A percentile compares a stretch with the other conserved stretches of the same genome.
Conservation (phyloP, 2,888 invertebrate species). For the Cylindroiulus punctatus region DNA sequence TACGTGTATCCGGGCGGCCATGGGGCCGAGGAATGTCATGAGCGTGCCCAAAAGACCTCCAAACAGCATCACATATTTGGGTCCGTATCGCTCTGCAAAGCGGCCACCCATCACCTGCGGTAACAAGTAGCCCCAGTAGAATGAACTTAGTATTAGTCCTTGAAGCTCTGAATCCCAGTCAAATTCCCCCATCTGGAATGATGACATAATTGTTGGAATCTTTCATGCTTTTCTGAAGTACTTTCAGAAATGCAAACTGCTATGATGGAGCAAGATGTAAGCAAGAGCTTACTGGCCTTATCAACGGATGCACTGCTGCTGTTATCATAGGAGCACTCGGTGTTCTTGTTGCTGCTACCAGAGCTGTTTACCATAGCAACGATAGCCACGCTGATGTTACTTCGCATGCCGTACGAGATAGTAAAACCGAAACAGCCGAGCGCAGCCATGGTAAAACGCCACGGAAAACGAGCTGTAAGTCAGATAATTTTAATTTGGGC, state of each 20-base stretch:
- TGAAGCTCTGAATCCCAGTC: slow-evolving; percentile 63
- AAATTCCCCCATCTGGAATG: slow-evolving; percentile 53
- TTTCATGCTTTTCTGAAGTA: neutral
- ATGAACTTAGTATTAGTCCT: slow-evolving; percentile 83
- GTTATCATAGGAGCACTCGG: neutral
- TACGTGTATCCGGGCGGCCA: slow-evolving; percentile 79
- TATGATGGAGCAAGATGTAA: neutral
- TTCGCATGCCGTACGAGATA: slow-evolving; percentile 54
- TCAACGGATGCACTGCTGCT: neutral
- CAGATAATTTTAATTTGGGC: neutral
- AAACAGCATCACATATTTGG: slow-evolving; percentile 83
- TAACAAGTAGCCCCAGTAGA: slow-evolving; percentile 92
- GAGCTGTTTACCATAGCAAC: slow-evolving; percentile 56
- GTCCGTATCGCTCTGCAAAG: slow-evolving; percentile 87
- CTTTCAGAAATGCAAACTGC: neutral
- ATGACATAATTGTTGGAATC: neutral
- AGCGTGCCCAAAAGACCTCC: slow-evolving; percentile 68
- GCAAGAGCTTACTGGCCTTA: neutral
- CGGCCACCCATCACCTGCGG: slow-evolving; percentile 92
- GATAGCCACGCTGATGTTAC: slow-evolving; percentile 55
- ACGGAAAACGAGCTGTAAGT: slow-evolving; percentile 63
- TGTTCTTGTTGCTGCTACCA: slow-evolving; percentile 5
- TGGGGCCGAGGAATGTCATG: slow-evolving; percentile 85
- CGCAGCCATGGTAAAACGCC: slow-evolving; percentile 45
- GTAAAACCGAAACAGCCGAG: slow-evolving; percentile 45